Evolutionary conservation across 2,888 invertebrate species (phyloP).

Genomic region (Tipula lateralis): DNA sequence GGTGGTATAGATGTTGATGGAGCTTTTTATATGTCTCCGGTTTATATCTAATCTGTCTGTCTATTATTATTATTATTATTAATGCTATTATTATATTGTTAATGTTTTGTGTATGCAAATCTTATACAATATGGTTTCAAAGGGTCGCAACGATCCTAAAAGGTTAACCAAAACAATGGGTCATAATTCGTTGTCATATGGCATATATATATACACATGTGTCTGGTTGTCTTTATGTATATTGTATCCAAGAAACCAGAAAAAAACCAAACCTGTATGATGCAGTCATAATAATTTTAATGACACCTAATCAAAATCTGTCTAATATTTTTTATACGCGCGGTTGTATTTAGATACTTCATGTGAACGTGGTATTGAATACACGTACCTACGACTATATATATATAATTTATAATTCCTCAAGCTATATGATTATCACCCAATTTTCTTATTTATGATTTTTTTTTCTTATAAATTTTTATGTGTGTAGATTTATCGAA

Average conservation of each 20-base stretch:
- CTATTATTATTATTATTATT: slow-evolving; percentile 9
- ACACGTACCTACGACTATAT: too few species aligned
- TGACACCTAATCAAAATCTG: slow-evolving; percentile 24
- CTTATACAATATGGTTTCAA: background rate
- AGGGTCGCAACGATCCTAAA: background rate
- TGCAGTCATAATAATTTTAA: background rate
- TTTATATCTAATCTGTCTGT: slow-evolving; percentile 1
- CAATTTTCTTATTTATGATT: slow-evolving; percentile 12
- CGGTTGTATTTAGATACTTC: background rate
- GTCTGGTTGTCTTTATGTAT: background rate
- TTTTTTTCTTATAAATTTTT: background rate
- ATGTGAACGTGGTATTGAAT: slow-evolving; percentile 4
- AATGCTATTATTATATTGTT: background rate
- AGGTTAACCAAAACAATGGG: background rate
- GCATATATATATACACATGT: background rate
- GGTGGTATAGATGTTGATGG: background rate
- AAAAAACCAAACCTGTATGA: background rate
- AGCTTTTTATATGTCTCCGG: background rate
- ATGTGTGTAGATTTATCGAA: background rate
- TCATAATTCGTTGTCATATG: background rate
- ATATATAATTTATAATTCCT: slow-evolving; percentile 14
- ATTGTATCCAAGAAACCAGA: background rate
- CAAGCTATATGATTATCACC: slow-evolving; percentile 24
- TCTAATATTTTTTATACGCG: background rate
- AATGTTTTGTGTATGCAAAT: background rate